Evolutionary conservation across 2,113 vertebrate species (phyloP).

Genomic region (Actenoides lindsayi): DNA sequence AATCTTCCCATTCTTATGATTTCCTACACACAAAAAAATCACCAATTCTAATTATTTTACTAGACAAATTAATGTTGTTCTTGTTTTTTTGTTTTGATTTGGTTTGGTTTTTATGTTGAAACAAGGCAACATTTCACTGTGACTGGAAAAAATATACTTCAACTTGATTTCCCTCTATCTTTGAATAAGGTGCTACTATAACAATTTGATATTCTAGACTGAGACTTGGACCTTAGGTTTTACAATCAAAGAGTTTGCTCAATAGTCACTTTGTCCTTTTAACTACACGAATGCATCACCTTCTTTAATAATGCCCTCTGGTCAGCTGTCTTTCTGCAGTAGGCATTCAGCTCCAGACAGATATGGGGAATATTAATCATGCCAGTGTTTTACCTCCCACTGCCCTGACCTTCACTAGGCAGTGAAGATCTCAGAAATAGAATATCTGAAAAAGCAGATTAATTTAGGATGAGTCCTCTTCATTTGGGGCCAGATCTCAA

Average conservation of each 20-base stretch:
- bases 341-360: conserved; percentile 1
- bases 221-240: background rate
- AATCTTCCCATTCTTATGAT: background rate
- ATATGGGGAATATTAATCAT: conserved; percentile 41
- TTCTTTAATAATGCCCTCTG: conserved; percentile 13
- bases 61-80: background rate
- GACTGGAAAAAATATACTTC: background rate
- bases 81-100: background rate
- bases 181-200: background rate
- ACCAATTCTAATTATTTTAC: background rate
- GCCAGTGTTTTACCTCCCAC: background rate
- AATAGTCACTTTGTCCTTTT: background rate
- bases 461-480: background rate
- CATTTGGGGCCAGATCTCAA: background rate
- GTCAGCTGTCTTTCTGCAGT: conserved; percentile 3
- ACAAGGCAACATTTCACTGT: background rate
- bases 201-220: background rate
- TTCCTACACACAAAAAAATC: background rate
- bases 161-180: background rate
- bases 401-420: conserved; percentile 15
- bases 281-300: background rate
- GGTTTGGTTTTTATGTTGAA: background rate
- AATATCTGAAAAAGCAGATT: background rate
- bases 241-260: background rate
- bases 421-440: background rate